Evolutionary conservation across 2,113 vertebrate genomes (phyloP), one percentile per base, ranked within the genome.

Genomic region (Takifugu flavidus): DNA sequence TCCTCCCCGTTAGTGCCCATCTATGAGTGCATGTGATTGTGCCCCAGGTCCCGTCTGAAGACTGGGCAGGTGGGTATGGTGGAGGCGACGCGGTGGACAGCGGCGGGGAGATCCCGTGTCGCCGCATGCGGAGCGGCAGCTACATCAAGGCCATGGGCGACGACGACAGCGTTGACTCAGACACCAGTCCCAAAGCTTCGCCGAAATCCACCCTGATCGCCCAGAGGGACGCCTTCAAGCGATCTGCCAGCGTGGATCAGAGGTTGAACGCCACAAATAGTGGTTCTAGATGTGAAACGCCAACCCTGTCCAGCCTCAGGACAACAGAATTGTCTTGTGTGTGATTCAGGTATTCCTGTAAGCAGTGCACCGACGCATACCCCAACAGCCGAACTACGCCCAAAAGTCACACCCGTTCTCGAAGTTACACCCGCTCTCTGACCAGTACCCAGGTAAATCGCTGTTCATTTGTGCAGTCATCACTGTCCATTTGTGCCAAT

Each of bases 111-210:
- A 99, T 98, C 61, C 97, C 97, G 0, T 99, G 97, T 79, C 92
- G 97, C 14, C 91, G 97, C 63, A 99, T 98, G 97, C 94, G 96
- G 72, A 98, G 96, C 2, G 96, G 96, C 86, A 98, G 97, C 92
- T 99, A 99, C 90, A 98, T 99, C 89, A 98, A 98, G 90, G 97
- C 96, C 88, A 99, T 99, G 97, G 97, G 95, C 0, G 97, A 98
- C 0, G 96, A 99, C 25, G 96, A 99, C 89, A 98, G 96, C 0
- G 94, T 82, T 0, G 96, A 98, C 87, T 98, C 97, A 0, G 97
- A 98, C 1, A 83, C 92, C 86, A 98, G 95, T 71, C 82, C 95
- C 62, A 98, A 96, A 89, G 86, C 94, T 8, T 89, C 91, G 3
- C 95, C 96, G 59, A 94, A 96, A 83, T 94, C 93, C 0, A 88